Base-by-base conservation (phyloP, 2,888 invertebrate species). In the Nymphalis polychloros region DNA sequence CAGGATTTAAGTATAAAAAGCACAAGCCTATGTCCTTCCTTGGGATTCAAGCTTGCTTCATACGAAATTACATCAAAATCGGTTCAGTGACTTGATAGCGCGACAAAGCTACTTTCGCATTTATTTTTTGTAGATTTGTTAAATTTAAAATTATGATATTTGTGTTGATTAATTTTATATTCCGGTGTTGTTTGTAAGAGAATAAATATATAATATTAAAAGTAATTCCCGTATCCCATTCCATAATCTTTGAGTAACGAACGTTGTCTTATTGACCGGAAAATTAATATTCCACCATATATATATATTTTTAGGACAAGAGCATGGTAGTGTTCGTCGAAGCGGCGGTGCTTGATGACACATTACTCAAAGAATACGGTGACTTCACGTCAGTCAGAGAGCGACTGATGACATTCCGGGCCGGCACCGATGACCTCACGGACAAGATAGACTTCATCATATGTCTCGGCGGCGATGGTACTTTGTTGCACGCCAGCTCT, bases 401-500 rank as follows among this genome's bases (percentile, higher is more conserved):
- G 77, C 95, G 96, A 81, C 93, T 98, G 76, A 97, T 97, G 94
- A 97, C 97, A 5, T 96, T 96, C 85, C 94, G 96, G 72, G 98
- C 98, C 78, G 97, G 97, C 71, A 97, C 97, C 63, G 98, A 98
- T 86, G 98, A 98, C 89, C 94, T 99, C 69, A 98, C 98, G 17
- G 98, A 98, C 89, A 97, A 98, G 87, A 98, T 99, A 75, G 99
- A 99, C 91, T 98, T 99, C 84, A 98, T 99, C 79, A 96, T 99
- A 70, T 98, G 98, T 82, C 93, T 99, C 59, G 99, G 99, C 0
- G 99, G 99, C 16, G 99, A 99, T 86, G 99, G 99, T n/a, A 99
- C 99, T 0, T 92, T 99, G 20, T 90, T 99, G 16, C 98, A 99
- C 84, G 99, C 98, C 64, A 98, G 98, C 80, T 95, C 98, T 59